A percentile compares a stretch with the other conserved stretches of the same genome.
Evolutionary conservation across 2,888 invertebrate genomes (phyloP).

Genomic region (Archips crataeganus): DNA sequence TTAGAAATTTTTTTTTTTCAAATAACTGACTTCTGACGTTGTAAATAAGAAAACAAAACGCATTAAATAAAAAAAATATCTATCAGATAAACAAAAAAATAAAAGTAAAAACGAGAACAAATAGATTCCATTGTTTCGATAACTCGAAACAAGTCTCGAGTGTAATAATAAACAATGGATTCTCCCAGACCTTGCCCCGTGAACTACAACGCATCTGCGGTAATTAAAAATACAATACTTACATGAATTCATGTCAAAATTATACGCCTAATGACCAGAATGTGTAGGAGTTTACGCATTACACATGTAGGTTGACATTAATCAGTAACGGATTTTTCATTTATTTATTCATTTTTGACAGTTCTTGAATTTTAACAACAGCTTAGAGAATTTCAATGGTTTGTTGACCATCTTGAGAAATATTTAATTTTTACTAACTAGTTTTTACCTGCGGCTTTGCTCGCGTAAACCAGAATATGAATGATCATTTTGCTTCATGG

Average conservation of each 20-base stretch:
- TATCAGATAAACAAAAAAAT: slow-evolving; percentile 2
- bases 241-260: not conserved
- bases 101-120: slow-evolving; percentile 31
- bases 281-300: not conserved
- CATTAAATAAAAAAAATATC: not conserved
- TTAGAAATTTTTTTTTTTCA: no score
- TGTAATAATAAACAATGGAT: slow-evolving; percentile 36
- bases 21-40: no score
- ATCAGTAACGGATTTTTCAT: no score
- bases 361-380: no score
- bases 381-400: no score
- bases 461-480: no score
- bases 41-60: not conserved
- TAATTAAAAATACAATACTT: slow-evolving; percentile 17
- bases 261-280: not conserved
- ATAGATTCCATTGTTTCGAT: slow-evolving; percentile 33
- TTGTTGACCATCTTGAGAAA: no score
- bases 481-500: no score
- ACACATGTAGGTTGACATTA: not conserved
- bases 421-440: no score
- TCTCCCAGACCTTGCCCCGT: slow-evolving; percentile 36
- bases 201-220: slow-evolving; percentile 26
- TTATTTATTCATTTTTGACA: no score
- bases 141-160: slow-evolving; percentile 22
- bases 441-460: no score